Conservation (phyloP, 2,797 vertebrate species). For the Geotrypetes seraphini region DNA sequence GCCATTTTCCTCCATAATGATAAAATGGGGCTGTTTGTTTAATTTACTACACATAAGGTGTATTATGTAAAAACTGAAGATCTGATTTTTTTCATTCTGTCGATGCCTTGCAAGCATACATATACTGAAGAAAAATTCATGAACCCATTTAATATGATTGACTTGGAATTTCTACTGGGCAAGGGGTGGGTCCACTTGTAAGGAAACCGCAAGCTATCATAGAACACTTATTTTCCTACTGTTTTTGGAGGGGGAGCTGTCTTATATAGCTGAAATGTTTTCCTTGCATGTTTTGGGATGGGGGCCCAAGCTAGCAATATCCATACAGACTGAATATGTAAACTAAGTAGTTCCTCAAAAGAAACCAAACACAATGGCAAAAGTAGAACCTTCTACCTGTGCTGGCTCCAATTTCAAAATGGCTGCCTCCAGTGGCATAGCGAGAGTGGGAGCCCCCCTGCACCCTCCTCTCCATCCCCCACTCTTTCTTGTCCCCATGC, state of each 20-base stretch:
- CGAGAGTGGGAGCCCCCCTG: too few relatives aligned
- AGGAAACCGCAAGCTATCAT: constrained; percentile 11
- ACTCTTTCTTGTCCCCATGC: too few relatives aligned
- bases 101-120: constrained; percentile 1
- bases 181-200: background rate
- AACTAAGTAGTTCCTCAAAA: too few relatives aligned
- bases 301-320: too few relatives aligned
- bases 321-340: too few relatives aligned
- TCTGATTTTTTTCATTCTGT: too few relatives aligned
- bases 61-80: too few relatives aligned
- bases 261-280: background rate
- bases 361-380: too few relatives aligned
- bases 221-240: background rate
- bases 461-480: too few relatives aligned
- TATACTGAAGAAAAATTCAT: background rate
- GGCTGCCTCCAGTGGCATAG: too few relatives aligned
- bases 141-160: constrained; percentile 1
- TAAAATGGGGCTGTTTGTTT: background rate
- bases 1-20: constrained; percentile 4
- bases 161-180: constrained; percentile 12
- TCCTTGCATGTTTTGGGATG: rapidly evolving
- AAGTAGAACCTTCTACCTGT: too few relatives aligned
- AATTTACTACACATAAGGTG: constrained; percentile 2
- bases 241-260: background rate
- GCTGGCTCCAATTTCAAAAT: too few relatives aligned